Evolutionary conservation across 2,113 vertebrate genomes (phyloP).

Genomic region (Bubalus kerabau): DNA sequence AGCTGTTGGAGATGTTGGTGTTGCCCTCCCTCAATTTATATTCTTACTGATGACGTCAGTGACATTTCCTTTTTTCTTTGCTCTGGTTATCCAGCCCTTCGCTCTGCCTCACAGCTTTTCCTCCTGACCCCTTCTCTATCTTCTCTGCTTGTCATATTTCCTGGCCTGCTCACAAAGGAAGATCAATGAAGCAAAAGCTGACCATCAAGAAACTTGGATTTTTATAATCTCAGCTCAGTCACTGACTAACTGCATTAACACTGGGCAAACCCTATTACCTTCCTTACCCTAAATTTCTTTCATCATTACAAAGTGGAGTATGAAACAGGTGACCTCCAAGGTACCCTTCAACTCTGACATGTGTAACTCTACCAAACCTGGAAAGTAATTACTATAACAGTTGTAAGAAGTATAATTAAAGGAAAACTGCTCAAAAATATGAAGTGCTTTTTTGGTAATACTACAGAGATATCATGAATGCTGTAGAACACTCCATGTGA

Average conservation of each 20-base stretch:
- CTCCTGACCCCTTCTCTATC: neutral
- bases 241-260: neutral
- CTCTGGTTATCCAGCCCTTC: neutral
- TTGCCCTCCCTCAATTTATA: neutral
- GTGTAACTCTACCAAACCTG: neutral
- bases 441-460: conserved; percentile 9
- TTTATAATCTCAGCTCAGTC: neutral
- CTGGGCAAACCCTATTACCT: neutral
- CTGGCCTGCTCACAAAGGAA: neutral
- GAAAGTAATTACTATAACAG: neutral
- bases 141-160: neutral
- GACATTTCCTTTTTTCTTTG: neutral
- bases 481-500: neutral
- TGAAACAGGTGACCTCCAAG: neutral
- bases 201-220: neutral
- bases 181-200: neutral
- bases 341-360: neutral
- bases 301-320: neutral
- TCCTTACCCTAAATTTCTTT: neutral
- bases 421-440: neutral
- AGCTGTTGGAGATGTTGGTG: neutral
- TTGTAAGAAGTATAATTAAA: neutral
- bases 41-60: neutral
- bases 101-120: neutral
- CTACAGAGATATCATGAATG: neutral